phyloP scores from a whole-genome alignment of 23 tunicate species.

The Ciona savignyi region DNA sequence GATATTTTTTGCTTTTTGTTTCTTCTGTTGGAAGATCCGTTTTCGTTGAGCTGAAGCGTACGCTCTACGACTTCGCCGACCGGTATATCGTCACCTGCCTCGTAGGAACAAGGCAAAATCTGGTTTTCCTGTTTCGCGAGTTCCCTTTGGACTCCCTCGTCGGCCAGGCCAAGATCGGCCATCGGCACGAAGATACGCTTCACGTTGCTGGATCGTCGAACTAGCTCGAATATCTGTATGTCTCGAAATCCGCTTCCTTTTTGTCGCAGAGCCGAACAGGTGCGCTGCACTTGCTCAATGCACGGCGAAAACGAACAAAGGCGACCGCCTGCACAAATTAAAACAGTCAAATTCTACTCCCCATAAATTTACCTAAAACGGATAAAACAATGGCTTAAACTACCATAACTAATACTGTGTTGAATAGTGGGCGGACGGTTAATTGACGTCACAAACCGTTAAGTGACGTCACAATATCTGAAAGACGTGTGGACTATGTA shows the following conservation, averaged over 20 bases:
- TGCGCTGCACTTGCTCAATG: constrained; percentile 89
- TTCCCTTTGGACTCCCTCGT: constrained; percentile 11
- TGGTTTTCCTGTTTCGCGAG: not conserved
- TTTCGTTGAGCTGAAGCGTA: constrained; percentile 24
- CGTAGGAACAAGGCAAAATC: constrained; percentile 53
- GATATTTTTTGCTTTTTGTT: not conserved
- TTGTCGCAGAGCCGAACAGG: constrained; percentile 39
- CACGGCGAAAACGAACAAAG: constrained; percentile 93
- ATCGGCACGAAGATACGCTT: constrained; percentile 56
- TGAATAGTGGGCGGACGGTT: too few species aligned
- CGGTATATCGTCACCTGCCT: constrained; percentile 42
- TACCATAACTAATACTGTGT: too few species aligned
- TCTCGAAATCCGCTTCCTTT: constrained; percentile 68
- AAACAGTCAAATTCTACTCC: not conserved
- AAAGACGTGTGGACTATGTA: too few species aligned
- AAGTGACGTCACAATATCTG: too few species aligned
- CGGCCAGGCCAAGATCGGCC: constrained; percentile 64
- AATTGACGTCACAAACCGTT: too few species aligned
- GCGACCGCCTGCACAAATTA: constrained; percentile 78
- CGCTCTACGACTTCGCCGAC: constrained; percentile 60
- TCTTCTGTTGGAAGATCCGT: not conserved
- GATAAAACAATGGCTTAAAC: too few species aligned
- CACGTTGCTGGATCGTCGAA: constrained; percentile 51
- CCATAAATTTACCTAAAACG: too few species aligned
- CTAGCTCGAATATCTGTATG: constrained; percentile 65